Base-by-base conservation (phyloP, 2,113 vertebrate genomes). In the Burhinus oedicnemus region DNA sequence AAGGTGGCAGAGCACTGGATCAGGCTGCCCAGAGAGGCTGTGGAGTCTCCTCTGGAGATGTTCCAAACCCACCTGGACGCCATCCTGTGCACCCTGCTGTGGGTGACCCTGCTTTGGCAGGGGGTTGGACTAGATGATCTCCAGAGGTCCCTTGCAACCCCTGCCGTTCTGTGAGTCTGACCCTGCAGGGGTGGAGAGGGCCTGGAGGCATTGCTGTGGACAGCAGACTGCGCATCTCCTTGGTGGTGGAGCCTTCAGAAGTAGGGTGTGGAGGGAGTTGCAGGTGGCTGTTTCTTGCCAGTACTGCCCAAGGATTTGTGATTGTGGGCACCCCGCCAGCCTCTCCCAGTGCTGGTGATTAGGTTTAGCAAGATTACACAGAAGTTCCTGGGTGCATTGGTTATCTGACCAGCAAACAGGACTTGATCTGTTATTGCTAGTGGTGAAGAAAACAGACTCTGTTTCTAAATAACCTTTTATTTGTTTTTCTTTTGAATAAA, bases 341-440 rank as follows among this genome's bases (percentile, higher is more conserved):
- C 38, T 55, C 36, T 15, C 27, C 44, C 1, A 0, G 8, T 6
- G 47, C 17, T 32, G 8, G 5, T 4, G 4, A 16, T 36, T 8
- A n/a, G 0, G 9, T 57, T 57, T 66, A 38, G 23, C 7, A 27
- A 49, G 45, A 11, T 8, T 2, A 8, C 4, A 4, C 19, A 26
- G 40, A 83, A 68, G 14, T 36, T 51, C 55, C 45, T 30, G 61
- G n/a, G 22, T 61, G 27, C 6, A 5, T 26, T 18, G 36, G 36
- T 26, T 27, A 8, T 15, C 40, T 76, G 74, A 42, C 9, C 52
- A 52, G 51, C 68, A 40, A 76, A 36, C 25, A 27, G 32, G 27
- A 81, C 23, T 4, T 14, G 18, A 18, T 45, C 47, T 77, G 47
- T 27, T 11, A 8, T 32, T 51, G 5, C 18, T 32, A 19, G n/a